Conservation (phyloP, 2,113 vertebrate species). For the Microcebus jonahi region DNA sequence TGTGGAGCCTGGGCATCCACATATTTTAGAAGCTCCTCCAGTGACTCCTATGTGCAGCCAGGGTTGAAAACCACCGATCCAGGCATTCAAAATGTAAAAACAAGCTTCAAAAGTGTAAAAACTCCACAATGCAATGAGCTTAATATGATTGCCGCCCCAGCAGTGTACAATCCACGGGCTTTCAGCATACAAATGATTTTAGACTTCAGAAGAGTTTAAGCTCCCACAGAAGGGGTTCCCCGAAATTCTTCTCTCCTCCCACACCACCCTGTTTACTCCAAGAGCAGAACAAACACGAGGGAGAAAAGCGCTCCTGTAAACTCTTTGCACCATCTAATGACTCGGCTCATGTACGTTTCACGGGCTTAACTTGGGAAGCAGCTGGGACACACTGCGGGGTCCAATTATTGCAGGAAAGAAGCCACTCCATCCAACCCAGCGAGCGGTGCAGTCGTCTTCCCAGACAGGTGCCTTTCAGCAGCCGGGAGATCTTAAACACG, state of each 20-base stretch:
- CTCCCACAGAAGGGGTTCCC: not conserved
- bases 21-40: not conserved
- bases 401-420: not conserved
- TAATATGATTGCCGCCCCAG: not conserved
- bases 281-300: not conserved
- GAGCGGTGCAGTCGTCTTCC: not conserved
- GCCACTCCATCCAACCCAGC: not conserved
- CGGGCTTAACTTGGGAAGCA: not conserved
- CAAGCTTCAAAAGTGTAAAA: not conserved
- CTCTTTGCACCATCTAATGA: not conserved
- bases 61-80: not conserved
- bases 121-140: not conserved
- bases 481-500: rapidly evolving
- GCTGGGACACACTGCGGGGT: not conserved
- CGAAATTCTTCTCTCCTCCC: not conserved
- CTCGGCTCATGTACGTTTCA: not conserved
- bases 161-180: not conserved
- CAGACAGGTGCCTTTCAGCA: not conserved
- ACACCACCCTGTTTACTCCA: not conserved
- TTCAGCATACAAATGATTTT: not conserved
- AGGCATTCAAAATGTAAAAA: not conserved
- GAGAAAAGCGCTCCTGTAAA: not conserved
- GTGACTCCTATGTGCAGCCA: not conserved
- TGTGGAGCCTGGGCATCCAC: not conserved
- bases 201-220: not conserved